phyloP scores from a whole-genome alignment of 2,113 vertebrate genomes.

The Prunella fulvescens region DNA sequence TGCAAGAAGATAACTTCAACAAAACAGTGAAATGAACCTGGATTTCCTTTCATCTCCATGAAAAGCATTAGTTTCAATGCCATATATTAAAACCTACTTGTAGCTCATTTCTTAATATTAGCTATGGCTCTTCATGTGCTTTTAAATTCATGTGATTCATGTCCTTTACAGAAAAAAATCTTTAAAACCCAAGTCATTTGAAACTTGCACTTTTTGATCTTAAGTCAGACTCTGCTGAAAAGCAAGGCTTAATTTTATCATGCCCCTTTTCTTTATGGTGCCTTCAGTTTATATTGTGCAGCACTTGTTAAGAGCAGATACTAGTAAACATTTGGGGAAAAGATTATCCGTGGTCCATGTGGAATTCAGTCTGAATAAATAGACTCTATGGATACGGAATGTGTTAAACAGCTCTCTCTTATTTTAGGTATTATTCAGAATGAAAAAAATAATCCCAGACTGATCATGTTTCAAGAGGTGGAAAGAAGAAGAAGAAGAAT shows the following conservation, averaged over 20 bases:
- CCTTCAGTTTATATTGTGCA: slow-evolving; percentile 7
- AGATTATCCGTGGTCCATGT: background rate
- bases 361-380: slow-evolving; percentile 40
- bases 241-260: background rate
- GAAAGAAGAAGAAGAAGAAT: background rate
- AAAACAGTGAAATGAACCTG: background rate
- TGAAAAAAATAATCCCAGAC: background rate
- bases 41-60: background rate
- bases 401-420: background rate
- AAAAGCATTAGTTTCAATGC: background rate
- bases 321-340: background rate
- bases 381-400: background rate
- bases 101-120: background rate
- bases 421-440: background rate
- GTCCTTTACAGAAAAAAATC: background rate
- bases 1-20: background rate
- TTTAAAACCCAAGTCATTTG: background rate
- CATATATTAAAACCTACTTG: background rate
- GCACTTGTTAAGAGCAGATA: slow-evolving; percentile 14
- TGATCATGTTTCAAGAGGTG: background rate
- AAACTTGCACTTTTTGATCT: background rate
- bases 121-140: background rate
- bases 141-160: background rate
- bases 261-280: background rate
- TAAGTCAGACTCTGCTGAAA: background rate